Evolutionary conservation across 1,140 invertebrate genomes (phyloP), one percentile per base, ranked within the genome.

Genomic region (Scaptomyza pallida): DNA sequence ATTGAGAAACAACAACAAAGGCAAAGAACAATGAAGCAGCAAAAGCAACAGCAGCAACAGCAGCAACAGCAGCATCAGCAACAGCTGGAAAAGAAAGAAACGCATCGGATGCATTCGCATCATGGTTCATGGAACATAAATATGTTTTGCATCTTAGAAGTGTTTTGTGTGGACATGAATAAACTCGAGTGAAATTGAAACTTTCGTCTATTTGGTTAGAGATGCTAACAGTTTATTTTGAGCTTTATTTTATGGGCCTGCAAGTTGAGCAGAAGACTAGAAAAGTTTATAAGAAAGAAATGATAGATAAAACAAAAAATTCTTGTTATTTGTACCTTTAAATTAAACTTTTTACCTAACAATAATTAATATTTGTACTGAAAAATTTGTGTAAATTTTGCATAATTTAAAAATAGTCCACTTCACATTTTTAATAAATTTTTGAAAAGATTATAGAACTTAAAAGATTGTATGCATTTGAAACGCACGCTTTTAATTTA

Each of bases 1-100:
- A 86, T 64, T 55, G 61, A 73, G 15, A 43, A 33, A 52, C 13
- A 62, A 52, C 13, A 62, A 63, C 56, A 54, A 57, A 33, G 51
- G 67, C 16, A 47, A 45, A 37, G 6, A 59, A 61, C 33, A 37
- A 41, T 5, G 5, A 6, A 26, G 26, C 26, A 61, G 51, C 55
- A 75, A 62, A 51, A 65, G 68, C 40, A 59, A 21, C 10, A 57
- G 37, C 51, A 69, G 33, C 15, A 40, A 47, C 8, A 44, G 45
- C 19, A n/a, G 35, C n/a, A n/a, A n/a, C n/a, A n/a, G n/a, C n/a
- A n/a, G n/a, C n/a, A n/a, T n/a, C n/a, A n/a, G n/a, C 33, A 23
- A 47, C 30, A 54, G 75, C 52, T 37, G 47, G 17, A 15, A 26
- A 33, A 37, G 10, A 40, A 23, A 17, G 12, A 15, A 10, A 16